Evolutionary conservation across 2,113 vertebrate genomes (phyloP).

Genomic region (Pomatorhinus ruficollis): DNA sequence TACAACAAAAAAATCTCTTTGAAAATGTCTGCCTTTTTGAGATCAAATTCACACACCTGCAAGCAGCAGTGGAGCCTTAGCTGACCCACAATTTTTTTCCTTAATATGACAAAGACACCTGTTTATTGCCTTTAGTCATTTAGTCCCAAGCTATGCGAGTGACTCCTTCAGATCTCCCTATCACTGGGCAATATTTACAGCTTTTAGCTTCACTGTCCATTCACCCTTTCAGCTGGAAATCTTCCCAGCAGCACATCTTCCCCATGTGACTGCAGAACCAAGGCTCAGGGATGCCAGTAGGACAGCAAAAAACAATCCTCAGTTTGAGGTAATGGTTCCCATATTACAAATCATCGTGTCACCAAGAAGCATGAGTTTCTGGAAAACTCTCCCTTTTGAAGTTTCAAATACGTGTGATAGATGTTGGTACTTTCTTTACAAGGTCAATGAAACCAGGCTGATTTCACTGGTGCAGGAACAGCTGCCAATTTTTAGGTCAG

Average conservation of each 20-base stretch:
- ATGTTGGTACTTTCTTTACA: constrained; percentile 31
- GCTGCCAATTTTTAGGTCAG: constrained; percentile 69
- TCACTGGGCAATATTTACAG: background rate
- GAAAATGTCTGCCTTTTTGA: background rate
- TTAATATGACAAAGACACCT: background rate
- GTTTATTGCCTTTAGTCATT: background rate
- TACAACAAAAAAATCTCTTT: background rate
- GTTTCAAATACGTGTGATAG: background rate
- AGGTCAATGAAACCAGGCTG: constrained; percentile 35
- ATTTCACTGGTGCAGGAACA: constrained; percentile 9
- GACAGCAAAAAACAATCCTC: background rate
- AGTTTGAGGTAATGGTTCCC: background rate
- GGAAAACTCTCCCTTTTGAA: constrained; percentile 1
- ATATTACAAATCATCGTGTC: background rate
- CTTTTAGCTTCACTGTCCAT: background rate
- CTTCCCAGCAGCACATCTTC: background rate
- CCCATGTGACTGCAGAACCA: background rate
- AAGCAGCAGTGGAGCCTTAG: background rate
- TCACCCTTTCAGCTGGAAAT: background rate
- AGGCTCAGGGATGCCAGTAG: background rate
- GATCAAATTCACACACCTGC: background rate
- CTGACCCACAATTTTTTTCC: background rate
- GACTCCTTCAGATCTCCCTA: background rate
- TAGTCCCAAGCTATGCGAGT: background rate
- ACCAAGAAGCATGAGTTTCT: constrained; percentile 11